Conservation (phyloP, 2,113 vertebrate species). For the Zootoca vivipara region DNA sequence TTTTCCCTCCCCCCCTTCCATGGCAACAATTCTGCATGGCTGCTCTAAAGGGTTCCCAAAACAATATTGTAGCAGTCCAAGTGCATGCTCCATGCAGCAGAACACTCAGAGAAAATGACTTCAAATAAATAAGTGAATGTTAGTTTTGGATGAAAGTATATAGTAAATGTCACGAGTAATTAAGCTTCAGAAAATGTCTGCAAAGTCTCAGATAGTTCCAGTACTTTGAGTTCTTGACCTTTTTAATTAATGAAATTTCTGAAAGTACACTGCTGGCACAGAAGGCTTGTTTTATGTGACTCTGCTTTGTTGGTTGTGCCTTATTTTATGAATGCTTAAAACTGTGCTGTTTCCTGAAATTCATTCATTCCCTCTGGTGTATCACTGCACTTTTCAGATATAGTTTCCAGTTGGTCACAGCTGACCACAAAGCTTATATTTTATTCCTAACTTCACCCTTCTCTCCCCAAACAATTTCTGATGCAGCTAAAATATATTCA, state of each 20-base stretch:
- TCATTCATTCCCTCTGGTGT: slow-evolving; percentile 37
- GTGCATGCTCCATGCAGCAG: background rate
- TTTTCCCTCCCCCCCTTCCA: background rate
- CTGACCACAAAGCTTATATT: background rate
- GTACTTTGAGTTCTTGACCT: slow-evolving; percentile 57
- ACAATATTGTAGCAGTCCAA: background rate
- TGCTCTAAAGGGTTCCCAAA: slow-evolving; percentile 27
- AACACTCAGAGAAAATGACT: background rate
- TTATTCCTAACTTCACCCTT: background rate
- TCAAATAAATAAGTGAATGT: slow-evolving; percentile 29
- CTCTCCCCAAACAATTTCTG: background rate
- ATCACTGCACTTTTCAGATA: slow-evolving; percentile 56
- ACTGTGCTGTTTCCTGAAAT: slow-evolving; percentile 47
- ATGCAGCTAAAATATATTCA: no score
- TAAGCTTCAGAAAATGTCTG: slow-evolving; percentile 44
- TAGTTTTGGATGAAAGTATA: slow-evolving; percentile 42
- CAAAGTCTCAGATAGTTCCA: slow-evolving; percentile 25
- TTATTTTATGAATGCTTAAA: slow-evolving; percentile 62
- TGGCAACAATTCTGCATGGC: slow-evolving; percentile 2
- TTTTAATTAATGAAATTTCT: slow-evolving; percentile 57
- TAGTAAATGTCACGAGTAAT: slow-evolving; percentile 27
- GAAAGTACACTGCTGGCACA: slow-evolving; percentile 42
- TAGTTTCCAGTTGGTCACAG: background rate
- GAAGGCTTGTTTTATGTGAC: slow-evolving; percentile 50
- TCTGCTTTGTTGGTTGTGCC: slow-evolving; percentile 55